Percentiles rank a stretch among this genome's conserved stretches.
Conservation (phyloP, 2,113 vertebrate genomes). For the Orientallactaga bullata region DNA sequence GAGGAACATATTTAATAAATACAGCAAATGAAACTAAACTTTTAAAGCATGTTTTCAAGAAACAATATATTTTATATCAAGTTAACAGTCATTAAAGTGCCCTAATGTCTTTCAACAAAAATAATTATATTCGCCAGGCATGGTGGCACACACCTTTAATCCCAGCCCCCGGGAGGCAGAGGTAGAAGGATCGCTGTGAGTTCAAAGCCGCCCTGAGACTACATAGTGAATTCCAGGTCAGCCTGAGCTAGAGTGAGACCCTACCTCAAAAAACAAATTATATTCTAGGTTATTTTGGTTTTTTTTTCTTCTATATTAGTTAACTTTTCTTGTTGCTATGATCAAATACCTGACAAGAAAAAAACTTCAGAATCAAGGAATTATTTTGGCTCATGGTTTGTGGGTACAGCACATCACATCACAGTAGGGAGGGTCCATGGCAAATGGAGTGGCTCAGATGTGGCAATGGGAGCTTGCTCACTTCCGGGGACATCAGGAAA, state of each 20-base stretch:
- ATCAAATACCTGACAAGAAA: background rate
- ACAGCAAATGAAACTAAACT: conserved; percentile 55
- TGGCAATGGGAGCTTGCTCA: background rate
- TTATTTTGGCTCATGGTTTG: background rate
- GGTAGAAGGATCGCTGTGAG: too few species aligned
- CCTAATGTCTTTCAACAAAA: conserved; percentile 59
- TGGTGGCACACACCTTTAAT: too few species aligned
- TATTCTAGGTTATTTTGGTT: background rate
- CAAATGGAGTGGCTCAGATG: background rate
- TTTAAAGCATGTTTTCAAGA: conserved; percentile 57
- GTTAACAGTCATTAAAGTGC: conserved; percentile 48
- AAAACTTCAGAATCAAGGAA: background rate
- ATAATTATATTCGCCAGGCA: too few species aligned
- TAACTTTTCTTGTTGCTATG: background rate
- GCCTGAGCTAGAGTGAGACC: too few species aligned
- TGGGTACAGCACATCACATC: background rate
- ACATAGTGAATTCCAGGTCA: too few species aligned
- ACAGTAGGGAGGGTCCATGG: background rate
- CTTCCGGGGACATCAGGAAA: background rate
- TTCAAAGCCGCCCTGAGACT: too few species aligned
- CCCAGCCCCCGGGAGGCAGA: too few species aligned
- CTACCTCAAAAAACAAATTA: too few species aligned
- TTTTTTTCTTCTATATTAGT: background rate
- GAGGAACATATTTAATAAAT: conserved; percentile 23
- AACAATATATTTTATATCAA: conserved; percentile 68